These are phyloP conservation scores for Nyctibius grandis DNA, from an alignment of 2,797 vertebrate species.

Conservation along the genomic window DNA sequence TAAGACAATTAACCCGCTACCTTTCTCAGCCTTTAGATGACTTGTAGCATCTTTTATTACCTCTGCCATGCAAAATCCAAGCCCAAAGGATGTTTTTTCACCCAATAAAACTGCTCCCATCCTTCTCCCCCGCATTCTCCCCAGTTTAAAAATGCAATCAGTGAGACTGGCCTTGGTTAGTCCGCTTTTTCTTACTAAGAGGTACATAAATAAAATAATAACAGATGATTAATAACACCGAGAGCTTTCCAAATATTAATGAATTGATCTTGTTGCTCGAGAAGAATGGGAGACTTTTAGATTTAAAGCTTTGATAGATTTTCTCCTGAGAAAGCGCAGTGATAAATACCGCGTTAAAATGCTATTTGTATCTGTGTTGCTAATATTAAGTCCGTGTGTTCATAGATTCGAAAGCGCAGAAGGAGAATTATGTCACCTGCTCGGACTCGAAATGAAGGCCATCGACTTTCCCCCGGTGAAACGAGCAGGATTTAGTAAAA, in stretches of 20 bases:
- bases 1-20: slow-evolving; percentile 53
- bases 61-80: background rate
- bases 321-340: background rate
- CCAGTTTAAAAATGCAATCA: background rate
- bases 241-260: slow-evolving; percentile 66
- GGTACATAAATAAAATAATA: slow-evolving; percentile 60
- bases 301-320: slow-evolving; percentile 62
- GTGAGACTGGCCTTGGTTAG: background rate
- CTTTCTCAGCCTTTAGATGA: background rate
- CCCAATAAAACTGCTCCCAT: background rate
- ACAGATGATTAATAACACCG: slow-evolving; percentile 46
- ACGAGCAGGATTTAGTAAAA: background rate
- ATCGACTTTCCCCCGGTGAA: background rate
- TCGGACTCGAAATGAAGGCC: slow-evolving; percentile 22
- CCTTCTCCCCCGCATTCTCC: background rate
- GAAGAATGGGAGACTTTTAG: slow-evolving; percentile 54
- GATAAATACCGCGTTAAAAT: slow-evolving; percentile 59
- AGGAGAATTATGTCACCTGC: slow-evolving; percentile 53
- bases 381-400: slow-evolving; percentile 40
- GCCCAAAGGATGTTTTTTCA: background rate
- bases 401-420: slow-evolving; percentile 24
- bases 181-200: slow-evolving; percentile 2
- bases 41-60: slow-evolving; percentile 2
- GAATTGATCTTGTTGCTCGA: slow-evolving; percentile 57
- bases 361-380: slow-evolving; percentile 57